A percentile compares a stretch with the other conserved stretches of the same genome.
Conservation (phyloP, 2,113 vertebrate species). For the Saguinus imperator region DNA sequence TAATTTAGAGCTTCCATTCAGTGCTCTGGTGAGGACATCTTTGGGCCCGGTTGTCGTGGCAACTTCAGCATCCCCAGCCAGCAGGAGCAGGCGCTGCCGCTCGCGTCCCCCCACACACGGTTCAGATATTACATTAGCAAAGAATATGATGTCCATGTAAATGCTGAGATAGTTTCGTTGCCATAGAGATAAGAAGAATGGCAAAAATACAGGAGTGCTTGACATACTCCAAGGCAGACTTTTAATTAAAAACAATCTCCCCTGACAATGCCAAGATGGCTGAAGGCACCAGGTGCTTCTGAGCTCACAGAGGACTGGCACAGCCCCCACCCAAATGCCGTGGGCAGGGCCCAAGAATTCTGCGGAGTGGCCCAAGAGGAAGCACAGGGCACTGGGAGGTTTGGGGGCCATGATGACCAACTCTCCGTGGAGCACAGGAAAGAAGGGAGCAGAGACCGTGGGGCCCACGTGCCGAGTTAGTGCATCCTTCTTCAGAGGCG, state of each 20-base stretch:
- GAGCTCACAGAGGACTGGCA: constrained; percentile 29
- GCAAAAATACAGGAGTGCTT: constrained; percentile 86
- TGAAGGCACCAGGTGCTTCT: constrained; percentile 73
- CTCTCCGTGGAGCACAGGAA: neutral
- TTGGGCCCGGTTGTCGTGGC: constrained; percentile 89
- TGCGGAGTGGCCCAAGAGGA: constrained; percentile 49
- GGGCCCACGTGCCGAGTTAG: neutral
- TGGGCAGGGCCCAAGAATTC: neutral
- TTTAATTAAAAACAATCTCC: constrained; percentile 85
- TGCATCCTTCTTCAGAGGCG: neutral
- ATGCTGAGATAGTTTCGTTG: constrained; percentile 89
- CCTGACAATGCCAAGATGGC: constrained; percentile 86
- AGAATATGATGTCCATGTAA: constrained; percentile 87
- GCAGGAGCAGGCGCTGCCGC: constrained; percentile 82
- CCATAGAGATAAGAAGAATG: constrained; percentile 90
- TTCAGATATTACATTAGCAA: constrained; percentile 86
- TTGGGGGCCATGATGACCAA: neutral
- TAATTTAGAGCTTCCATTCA: constrained; percentile 88
- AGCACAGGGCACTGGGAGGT: neutral
- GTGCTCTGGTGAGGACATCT: constrained; percentile 85
- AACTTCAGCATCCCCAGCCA: constrained; percentile 84
- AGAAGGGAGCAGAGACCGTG: neutral
- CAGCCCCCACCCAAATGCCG: too few species aligned
- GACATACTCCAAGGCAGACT: constrained; percentile 88
- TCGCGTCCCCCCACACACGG: constrained; percentile 82